Evolutionary conservation across 2,888 invertebrate species (phyloP).

Genomic region (Megaustenia siamemsis): DNA sequence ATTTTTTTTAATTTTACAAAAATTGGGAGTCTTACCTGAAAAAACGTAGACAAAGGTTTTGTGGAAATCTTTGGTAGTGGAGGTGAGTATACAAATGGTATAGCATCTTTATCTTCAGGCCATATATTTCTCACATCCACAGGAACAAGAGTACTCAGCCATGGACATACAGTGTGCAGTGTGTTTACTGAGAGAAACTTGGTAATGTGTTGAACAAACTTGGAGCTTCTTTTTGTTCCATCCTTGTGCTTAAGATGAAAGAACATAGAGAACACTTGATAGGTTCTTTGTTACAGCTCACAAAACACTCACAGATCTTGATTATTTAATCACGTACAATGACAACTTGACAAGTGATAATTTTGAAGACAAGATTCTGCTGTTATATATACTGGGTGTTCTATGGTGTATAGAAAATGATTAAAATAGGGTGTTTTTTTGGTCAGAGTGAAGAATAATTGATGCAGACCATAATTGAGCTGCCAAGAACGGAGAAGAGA

Average conservation of each 20-base stretch:
- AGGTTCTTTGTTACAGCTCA: neutral
- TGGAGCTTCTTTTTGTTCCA: conserved; percentile 51
- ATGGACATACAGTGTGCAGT: conserved; percentile 72
- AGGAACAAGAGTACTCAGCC: conserved; percentile 72
- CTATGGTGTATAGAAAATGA: too few relatives aligned
- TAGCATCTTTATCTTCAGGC: conserved; percentile 45
- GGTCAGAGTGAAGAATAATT: too few relatives aligned
- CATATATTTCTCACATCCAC: conserved; percentile 61
- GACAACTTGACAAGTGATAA: too few relatives aligned
- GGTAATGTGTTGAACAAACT: conserved; percentile 58
- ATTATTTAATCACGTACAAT: too few relatives aligned
- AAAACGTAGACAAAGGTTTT: conserved; percentile 76
- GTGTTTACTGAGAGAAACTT: conserved; percentile 75
- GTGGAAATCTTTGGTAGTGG: conserved; percentile 74
- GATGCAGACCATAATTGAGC: too few relatives aligned
- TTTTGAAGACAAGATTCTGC: too few relatives aligned
- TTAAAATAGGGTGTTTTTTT: too few relatives aligned
- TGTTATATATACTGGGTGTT: too few relatives aligned
- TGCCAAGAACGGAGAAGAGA: too few relatives aligned
- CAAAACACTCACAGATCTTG: too few relatives aligned
- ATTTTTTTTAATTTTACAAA: too few relatives aligned
- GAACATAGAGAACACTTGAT: neutral
- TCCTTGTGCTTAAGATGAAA: conserved; percentile 16
- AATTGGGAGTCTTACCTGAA: too few relatives aligned
- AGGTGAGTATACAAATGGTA: conserved; percentile 67